Evolutionary conservation across 2,113 vertebrate genomes (phyloP), one percentile per base, ranked within the genome.

Genomic region (Cepphus grylle): DNA sequence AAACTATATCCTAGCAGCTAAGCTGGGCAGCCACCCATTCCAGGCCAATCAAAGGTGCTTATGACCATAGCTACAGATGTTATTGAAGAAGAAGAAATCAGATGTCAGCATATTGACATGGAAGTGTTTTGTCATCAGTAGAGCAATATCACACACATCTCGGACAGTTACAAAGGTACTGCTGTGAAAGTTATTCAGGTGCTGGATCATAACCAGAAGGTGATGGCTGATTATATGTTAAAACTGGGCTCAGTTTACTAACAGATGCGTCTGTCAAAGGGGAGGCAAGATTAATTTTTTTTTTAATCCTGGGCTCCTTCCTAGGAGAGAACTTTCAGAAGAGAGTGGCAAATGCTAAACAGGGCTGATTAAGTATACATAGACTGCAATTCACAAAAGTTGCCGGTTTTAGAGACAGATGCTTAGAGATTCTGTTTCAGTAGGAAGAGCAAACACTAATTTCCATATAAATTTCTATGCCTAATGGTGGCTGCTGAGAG

Each of bases 101-200:
- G 15, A 43, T 61, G 17, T 42, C 36, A 94, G 22, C 19, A 47
- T 27, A 47, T 2, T 81, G 43, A 85, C 21, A 58, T 2, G 1
- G 17, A 72, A 61, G 36, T 25, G 78, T 3, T 29, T 73, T 40
- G 8, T 66, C 19, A 36, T 9, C 34, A 56, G 12, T 45, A 76
- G 9, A 1, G 2, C 56, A 90, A 59, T 22, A 65, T 7, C 16
- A 15, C 8, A 36, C 8, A 3, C 2, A 11, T 2, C 1, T 87
- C 43, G 23, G 20, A 43, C 62, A 76, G 17, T 56, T 76, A 58
- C 8, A 81, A 43, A 84, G 27, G 79, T 5, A 58, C 19, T 67
- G 20, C 34, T 49, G 50, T 36, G 27, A 22, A 80, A 86, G 11
- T 59, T 47, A 27, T 6, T 81, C 26, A n/a, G 47, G 29, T 40